Evolutionary conservation across 1,140 invertebrate genomes (phyloP).

Genomic region (Heliconius nattereri): DNA sequence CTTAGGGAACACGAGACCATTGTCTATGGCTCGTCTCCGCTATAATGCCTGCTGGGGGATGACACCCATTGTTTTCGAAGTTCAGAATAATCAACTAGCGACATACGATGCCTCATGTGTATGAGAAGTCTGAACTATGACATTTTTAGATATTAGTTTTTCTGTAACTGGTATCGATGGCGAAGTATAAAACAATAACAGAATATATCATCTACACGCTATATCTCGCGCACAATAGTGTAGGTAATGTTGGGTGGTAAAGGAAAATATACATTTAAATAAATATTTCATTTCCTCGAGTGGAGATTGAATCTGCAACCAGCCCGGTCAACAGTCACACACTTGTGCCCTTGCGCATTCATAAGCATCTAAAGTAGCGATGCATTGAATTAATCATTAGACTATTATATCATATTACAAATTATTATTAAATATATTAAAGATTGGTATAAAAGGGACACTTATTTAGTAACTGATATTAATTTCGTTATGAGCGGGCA

Average conservation of each 20-base stretch:
- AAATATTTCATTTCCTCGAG: too few relatives aligned
- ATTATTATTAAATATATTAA: not conserved
- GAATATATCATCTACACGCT: too few relatives aligned
- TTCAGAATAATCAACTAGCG: conserved; percentile 30
- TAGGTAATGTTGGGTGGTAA: too few relatives aligned
- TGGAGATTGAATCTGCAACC: too few relatives aligned
- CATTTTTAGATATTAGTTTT: conserved; percentile 3
- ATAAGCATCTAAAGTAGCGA: not conserved
- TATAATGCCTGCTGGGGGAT: conserved; percentile 40
- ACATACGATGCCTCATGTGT: conserved; percentile 23
- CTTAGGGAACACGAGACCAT: conserved; percentile 39
- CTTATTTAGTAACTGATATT: conserved; percentile 75
- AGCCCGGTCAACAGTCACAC: too few relatives aligned
- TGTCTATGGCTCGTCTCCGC: conserved; percentile 30
- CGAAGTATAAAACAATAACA: not conserved
- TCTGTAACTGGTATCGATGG: too few relatives aligned
- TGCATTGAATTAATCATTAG: not conserved
- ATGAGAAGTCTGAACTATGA: not conserved
- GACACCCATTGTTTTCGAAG: conserved; percentile 39
- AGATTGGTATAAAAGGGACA: conserved; percentile 30
- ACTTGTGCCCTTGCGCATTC: not conserved
- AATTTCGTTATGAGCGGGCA: conserved; percentile 63
- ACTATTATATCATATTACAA: not conserved
- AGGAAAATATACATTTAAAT: too few relatives aligned
- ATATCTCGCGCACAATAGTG: too few relatives aligned